Conservation (phyloP, 2,888 invertebrate genomes). For the Drosophila atroscutellata region DNA sequence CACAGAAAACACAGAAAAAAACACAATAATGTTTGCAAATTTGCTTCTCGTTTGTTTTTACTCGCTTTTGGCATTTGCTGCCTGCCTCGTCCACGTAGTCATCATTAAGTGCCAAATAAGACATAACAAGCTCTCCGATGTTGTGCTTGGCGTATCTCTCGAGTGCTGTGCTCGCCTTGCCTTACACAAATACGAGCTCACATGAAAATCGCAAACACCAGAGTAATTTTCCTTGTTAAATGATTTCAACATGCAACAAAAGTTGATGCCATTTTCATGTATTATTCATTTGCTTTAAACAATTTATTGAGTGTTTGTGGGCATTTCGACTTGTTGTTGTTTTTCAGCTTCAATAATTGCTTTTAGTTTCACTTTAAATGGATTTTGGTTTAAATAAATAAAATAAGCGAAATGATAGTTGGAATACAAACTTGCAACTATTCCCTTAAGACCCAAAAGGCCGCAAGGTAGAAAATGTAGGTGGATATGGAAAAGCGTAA, state of each 20-base stretch:
- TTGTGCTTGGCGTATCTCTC: neutral
- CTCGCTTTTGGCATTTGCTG: neutral
- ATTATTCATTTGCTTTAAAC: slow-evolving; percentile 1
- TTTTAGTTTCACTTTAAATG: neutral
- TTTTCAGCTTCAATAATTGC: neutral
- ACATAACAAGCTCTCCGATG: neutral
- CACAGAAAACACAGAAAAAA: neutral
- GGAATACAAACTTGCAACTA: neutral
- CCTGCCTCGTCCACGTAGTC: slow-evolving; percentile 6
- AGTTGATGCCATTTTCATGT: slow-evolving; percentile 44
- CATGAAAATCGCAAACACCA: slow-evolving; percentile 11
- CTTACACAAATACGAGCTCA: neutral
- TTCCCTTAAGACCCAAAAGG: neutral
- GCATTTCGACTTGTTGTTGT: neutral
- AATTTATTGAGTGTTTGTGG: neutral
- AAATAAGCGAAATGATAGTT: neutral
- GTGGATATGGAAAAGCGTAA: neutral
- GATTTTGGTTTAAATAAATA: neutral
- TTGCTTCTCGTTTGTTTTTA: neutral
- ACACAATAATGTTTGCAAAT: neutral
- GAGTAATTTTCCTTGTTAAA: slow-evolving; percentile 50
- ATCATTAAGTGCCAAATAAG: slow-evolving; percentile 21
- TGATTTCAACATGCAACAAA: slow-evolving; percentile 1
- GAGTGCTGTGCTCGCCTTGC: slow-evolving; percentile 8
- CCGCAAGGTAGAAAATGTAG: neutral